phyloP scores from a whole-genome alignment of 2,888 invertebrate species.

The Heliconius aoede region DNA sequence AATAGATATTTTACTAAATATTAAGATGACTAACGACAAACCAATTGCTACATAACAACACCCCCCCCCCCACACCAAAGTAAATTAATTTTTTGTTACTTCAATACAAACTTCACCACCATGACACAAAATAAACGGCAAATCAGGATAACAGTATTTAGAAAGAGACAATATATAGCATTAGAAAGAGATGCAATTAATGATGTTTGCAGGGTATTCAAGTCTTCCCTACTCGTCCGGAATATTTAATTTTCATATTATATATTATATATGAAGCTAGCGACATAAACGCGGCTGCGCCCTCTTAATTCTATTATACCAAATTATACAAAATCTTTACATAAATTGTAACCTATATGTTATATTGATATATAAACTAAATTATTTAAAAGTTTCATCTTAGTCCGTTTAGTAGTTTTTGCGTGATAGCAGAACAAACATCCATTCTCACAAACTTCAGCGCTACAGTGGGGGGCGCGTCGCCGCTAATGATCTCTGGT shows the following conservation, averaged over 20 bases:
- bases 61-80: not conserved
- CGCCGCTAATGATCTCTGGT: constrained; percentile 48
- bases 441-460: not conserved
- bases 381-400: no score
- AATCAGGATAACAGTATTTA: constrained; percentile 28
- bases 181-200: constrained; percentile 26
- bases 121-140: constrained; percentile 6
- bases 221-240: not conserved
- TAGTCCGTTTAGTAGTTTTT: no score
- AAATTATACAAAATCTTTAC: no score
- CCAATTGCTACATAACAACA: not conserved
- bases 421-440: no score
- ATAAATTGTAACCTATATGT: no score
- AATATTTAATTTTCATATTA: not conserved
- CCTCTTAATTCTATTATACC: no score
- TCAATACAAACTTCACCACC: constrained; percentile 4
- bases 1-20: not conserved
- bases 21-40: not conserved
- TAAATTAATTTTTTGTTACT: not conserved
- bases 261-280: not conserved
- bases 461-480: constrained; percentile 40
- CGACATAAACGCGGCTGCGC: no score
- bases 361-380: no score
- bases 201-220: constrained; percentile 4
- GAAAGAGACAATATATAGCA: not conserved